Evolutionary conservation across 2,888 invertebrate genomes (phyloP), one percentile per base, ranked within the genome.

Genomic region (Amblyjoppa fuscipennis): DNA sequence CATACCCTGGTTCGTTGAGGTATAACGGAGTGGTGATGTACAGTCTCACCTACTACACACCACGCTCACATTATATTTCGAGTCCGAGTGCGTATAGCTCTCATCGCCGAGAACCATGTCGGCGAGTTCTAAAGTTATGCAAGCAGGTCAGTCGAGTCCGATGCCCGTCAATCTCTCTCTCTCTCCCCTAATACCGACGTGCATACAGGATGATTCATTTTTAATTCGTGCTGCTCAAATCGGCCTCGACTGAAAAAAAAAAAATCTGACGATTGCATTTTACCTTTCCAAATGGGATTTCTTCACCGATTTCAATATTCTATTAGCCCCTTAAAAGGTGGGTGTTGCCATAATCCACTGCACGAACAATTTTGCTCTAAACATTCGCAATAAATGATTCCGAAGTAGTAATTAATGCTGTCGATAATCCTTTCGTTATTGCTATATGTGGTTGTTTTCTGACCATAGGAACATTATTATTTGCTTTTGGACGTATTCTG

Each of bases 71-170:
- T n/a, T 64, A 70, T 61, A 78, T 51, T 13, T 28, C 20, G 38
- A 49, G 45, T 56, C 66, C 25, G 45, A 53, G 45, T 76, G 64
- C 76, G 64, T 64, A 28, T 69, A 66, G 11, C 6, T 56, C 6
- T 66, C 34, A 4, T 74, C 81, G 76, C 77, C 69, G 51, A 80
- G 77, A 66, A 79, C 74, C 61, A 49, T 81, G 79, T 74, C 77
- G 76, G 80, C 73, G 83, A 69, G 83, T 77, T 76, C 68, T 87
- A 86, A 87, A 87, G 88, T 85, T 88, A 85, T 88, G 88, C 88
- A 90, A 90, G 86, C 88, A 89, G 90, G 89, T 90, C 90, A 90
- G 87, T 88, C 83, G 81, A 80, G 87, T 76, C 84, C 80, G 81
- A 81, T 77, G 74, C 56, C 69, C 79, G 81, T 84, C 75, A 51